Evolutionary conservation across 2,113 vertebrate species (phyloP).

Genomic region (Scolopax mira): DNA sequence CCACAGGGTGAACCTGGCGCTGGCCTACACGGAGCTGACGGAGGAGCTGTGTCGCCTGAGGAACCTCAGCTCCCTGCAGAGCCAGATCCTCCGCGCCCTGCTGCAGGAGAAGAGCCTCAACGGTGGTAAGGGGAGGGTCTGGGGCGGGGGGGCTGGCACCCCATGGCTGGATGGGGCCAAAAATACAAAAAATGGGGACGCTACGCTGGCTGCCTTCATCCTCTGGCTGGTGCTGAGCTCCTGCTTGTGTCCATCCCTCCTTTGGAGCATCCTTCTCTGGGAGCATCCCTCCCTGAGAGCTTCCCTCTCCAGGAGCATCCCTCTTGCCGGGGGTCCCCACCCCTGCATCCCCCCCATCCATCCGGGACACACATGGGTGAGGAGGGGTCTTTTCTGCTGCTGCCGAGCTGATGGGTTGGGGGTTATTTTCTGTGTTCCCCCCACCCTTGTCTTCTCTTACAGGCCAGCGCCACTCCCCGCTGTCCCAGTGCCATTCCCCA

Average conservation of each 20-base stretch:
- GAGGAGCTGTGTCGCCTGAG: conserved; percentile 91
- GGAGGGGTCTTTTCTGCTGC: background rate
- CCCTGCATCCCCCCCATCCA: background rate
- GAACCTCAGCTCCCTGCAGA: conserved; percentile 88
- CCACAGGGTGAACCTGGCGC: conserved; percentile 90
- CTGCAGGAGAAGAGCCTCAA: conserved; percentile 84
- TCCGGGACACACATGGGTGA: background rate
- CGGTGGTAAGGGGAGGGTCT: background rate
- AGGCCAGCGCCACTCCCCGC: background rate
- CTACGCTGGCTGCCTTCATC: background rate
- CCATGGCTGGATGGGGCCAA: background rate
- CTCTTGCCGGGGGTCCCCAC: background rate
- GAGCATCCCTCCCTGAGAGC: background rate
- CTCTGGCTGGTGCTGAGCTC: background rate
- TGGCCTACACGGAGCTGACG: conserved; percentile 95
- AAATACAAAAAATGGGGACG: background rate
- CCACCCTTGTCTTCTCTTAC: background rate
- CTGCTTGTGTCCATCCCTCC: background rate
- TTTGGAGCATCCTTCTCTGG: background rate
- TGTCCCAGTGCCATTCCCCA: background rate
- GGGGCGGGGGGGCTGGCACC: background rate
- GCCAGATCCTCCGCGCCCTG: conserved; percentile 88
- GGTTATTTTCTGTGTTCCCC: background rate
- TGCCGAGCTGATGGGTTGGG: background rate
- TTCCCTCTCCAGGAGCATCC: background rate